These are phyloP conservation scores for Odontothrips loti DNA, from an alignment of 2,888 invertebrate genomes.

Conservation along the genomic window DNA sequence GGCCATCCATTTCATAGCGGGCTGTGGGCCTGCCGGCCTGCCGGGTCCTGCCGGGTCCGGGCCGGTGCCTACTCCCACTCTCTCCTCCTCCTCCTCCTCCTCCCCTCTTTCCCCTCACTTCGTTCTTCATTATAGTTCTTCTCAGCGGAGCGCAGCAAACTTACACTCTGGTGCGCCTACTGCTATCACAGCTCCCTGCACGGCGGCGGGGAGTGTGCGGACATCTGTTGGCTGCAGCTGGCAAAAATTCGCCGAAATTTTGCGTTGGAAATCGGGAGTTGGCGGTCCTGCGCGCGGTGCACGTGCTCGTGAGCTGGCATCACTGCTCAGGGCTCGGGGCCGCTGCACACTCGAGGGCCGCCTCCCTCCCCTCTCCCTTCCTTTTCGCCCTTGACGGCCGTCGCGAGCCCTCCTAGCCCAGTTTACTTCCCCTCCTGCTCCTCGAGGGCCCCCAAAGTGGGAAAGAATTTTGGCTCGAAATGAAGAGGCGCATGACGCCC, in stretches of 20 bases:
- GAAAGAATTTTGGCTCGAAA: too few relatives aligned
- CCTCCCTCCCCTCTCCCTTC: background rate
- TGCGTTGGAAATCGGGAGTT: too few relatives aligned
- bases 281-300: too few relatives aligned
- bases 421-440: too few relatives aligned
- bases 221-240: background rate
- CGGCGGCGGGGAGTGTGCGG: too few relatives aligned
- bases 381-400: too few relatives aligned
- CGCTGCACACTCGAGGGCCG: too few relatives aligned
- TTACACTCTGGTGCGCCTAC: background rate
- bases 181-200: background rate
- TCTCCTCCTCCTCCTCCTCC: background rate
- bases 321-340: too few relatives aligned
- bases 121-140: slow-evolving; percentile 22
- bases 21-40: background rate
- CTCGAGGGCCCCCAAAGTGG: too few relatives aligned
- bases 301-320: too few relatives aligned
- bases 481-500: background rate
- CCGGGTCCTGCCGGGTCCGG: background rate
- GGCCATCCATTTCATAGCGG: slow-evolving; percentile 24
- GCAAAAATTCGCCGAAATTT: too few relatives aligned
- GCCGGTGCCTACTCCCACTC: background rate
- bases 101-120: background rate
- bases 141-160: background rate
- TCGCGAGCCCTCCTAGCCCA: too few relatives aligned